Evolutionary conservation across 2,113 vertebrate genomes (phyloP).

Genomic region (Turnix velox): DNA sequence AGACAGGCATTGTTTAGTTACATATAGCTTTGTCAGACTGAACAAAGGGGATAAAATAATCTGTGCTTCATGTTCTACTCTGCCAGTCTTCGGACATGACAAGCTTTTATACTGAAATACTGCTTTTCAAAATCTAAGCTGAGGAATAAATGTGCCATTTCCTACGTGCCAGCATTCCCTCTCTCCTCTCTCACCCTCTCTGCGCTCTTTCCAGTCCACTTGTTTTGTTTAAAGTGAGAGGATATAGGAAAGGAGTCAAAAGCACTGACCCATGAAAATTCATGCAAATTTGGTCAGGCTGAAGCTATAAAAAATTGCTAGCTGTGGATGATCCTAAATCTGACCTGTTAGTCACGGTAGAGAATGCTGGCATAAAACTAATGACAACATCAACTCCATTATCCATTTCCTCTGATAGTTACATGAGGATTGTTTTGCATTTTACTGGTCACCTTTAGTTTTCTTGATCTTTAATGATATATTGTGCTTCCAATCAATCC

Average conservation of each 20-base stretch:
- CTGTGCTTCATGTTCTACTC: neutral
- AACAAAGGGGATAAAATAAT: conserved; percentile 3
- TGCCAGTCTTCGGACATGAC: neutral
- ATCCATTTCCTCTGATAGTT: neutral
- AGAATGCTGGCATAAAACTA: neutral
- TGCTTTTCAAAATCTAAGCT: neutral
- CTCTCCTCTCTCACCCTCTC: neutral
- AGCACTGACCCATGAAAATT: neutral
- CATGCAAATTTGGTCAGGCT: neutral
- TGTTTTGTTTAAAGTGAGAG: neutral
- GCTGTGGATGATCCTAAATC: neutral
- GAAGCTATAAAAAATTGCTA: conserved; percentile 4
- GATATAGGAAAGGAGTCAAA: neutral
- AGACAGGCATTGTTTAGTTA: neutral
- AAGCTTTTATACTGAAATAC: neutral
- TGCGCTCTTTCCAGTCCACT: neutral
- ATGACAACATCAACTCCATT: neutral
- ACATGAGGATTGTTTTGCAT: neutral
- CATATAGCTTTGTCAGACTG: neutral
- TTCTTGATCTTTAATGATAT: neutral
- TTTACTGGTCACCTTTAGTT: neutral
- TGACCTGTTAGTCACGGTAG: neutral
- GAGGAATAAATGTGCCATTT: neutral
- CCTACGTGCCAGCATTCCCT: neutral
- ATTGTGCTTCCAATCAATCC: neutral